Conservation (phyloP, 2,113 vertebrate species). For the Bufo gargarizans region DNA sequence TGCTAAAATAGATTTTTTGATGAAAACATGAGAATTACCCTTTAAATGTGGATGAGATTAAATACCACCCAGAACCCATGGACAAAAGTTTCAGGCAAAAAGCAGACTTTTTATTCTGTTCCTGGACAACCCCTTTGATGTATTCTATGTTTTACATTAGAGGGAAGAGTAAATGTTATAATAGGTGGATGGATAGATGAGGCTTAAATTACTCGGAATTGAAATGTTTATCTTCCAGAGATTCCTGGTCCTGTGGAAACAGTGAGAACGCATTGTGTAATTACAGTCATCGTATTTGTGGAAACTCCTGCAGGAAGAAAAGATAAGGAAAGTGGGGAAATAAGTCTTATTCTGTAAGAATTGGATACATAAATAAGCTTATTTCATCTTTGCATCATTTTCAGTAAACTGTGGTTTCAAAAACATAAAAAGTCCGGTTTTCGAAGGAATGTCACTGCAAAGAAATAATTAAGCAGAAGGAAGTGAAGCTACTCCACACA, state of each 20-base stretch:
- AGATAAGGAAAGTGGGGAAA: background rate
- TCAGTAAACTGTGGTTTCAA: background rate
- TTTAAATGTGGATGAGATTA: too few relatives aligned
- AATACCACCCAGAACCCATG: background rate
- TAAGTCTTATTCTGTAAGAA: background rate
- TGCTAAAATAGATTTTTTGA: too few relatives aligned
- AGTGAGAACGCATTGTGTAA: background rate
- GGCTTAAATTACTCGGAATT: background rate
- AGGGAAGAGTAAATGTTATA: background rate
- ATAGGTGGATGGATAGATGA: background rate
- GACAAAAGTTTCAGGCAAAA: background rate
- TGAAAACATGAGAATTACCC: too few relatives aligned
- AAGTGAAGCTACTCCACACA: background rate
- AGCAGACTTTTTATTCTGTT: background rate
- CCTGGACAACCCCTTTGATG: background rate
- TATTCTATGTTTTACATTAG: background rate
- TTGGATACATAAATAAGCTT: background rate
- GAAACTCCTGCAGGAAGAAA: conserved; percentile 4
- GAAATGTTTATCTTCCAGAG: background rate
- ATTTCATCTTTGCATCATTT: background rate
- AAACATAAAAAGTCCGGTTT: background rate
- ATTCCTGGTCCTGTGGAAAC: background rate
- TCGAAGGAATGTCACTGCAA: background rate
- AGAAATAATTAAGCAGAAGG: background rate
- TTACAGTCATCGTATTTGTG: background rate